Evolutionary conservation across 2,113 vertebrate genomes (phyloP), one percentile per base, ranked within the genome.

Genomic region (Miniopterus natalensis): DNA sequence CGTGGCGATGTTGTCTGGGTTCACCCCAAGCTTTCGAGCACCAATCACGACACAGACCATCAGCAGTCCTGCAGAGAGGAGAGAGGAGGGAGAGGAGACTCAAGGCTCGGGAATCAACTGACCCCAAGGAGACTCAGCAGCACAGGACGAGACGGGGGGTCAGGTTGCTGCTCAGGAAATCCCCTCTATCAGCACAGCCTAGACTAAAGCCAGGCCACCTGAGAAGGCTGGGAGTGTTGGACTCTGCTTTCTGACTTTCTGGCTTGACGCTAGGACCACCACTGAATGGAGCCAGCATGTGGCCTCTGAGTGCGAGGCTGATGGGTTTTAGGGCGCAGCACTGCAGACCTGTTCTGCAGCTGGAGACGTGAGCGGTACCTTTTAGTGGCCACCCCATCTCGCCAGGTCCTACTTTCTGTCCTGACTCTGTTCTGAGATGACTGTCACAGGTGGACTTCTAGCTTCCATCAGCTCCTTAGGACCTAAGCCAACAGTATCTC

Each of bases 1-100:
- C 0, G 99, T 99, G 95, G 99, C 99, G 0, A 99, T 98, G 31
- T 99, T 99, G 98, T 99, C 99, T 0, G 99, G 99, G 98, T 99
- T 99, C 96, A 99, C 99, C 80, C 99, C 99, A 61, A 99, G 97
- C 94, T 99, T 99, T 96, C 99, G 99, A 73, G 99, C 99, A 55
- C 99, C 99, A 0, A 99, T 98, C 96, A 99, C 99, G 74, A 99
- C 99, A 0, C 98, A 99, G 14, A 99, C 98, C 99, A 99, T 99
- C 96, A 99, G 98, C 97, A 99, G 94, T 86, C 99, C 99, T 99
- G 86, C 36, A 90, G 93, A 95, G 53, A 36, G 36, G 23, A 15
- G 53, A 71, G 25, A 25, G 36, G 23, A 15, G 53, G 65, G 25
- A 25, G 8, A 53, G 1, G 27, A 84, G n/a, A 63, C 29, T 29